Evolutionary conservation across 2,113 vertebrate species (phyloP).

Genomic region (Aegypius monachus): DNA sequence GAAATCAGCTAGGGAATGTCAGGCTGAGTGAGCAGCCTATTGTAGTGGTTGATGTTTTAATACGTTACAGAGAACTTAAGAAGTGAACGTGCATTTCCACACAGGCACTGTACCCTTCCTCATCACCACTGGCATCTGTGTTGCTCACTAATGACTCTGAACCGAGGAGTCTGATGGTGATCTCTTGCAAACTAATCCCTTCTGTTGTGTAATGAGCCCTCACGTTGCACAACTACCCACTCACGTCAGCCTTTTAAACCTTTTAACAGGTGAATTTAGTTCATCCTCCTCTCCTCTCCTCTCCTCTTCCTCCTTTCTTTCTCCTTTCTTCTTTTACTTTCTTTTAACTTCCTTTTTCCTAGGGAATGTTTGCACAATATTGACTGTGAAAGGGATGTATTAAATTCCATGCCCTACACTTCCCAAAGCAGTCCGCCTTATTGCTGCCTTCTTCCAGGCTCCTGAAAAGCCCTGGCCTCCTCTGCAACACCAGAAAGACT

Average conservation of each 20-base stretch:
- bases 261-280: not conserved
- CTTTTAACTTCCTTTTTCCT: not conserved
- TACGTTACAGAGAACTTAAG: not conserved
- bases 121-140: not conserved
- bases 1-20: not conserved
- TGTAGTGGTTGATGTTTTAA: not conserved
- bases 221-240: not conserved
- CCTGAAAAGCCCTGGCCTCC: not conserved
- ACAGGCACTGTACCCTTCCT: not conserved
- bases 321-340: not conserved
- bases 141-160: not conserved
- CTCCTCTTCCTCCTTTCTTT: not conserved
- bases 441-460: not conserved
- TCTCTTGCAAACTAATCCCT: not conserved
- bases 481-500: not conserved
- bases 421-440: not conserved
- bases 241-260: not conserved
- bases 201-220: not conserved
- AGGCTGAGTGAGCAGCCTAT: not conserved
- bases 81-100: not conserved
- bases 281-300: not conserved
- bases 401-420: not conserved
- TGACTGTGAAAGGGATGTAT: not conserved
- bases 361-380: not conserved
- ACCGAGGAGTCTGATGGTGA: not conserved